Base-by-base conservation (phyloP, 2,888 invertebrate genomes). In the Clitarchus hookeri region DNA sequence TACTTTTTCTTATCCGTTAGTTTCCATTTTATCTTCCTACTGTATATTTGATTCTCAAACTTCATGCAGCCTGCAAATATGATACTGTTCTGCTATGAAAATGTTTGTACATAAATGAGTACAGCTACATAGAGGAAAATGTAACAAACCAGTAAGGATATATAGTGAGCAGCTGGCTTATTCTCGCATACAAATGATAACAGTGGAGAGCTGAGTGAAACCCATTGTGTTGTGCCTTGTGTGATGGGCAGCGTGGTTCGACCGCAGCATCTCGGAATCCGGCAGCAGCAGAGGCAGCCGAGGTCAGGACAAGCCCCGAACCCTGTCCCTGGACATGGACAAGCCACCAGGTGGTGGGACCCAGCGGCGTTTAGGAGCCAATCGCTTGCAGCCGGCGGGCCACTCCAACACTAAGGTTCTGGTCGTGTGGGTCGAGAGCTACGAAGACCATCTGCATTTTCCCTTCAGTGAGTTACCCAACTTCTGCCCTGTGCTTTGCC, bases 341-440 rank as follows among this genome's bases (percentile, higher is more conserved):
- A 94, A 94, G 89, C 95, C 94, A 88, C 92, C 90, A 88, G 92
- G 92, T 87, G 93, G 93, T 89, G 94, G 90, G 90, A 86, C 87
- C 19, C 86, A 88, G 80, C 92, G 94, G 87, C 92, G 94, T 88
- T 91, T 93, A 0, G 92, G 92, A 23, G 92, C 92, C 25, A 27
- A 82, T n/a, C 93, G 94, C 88, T 94, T 93, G 85, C 90, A 92
- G n/a, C 91, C 94, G 87, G 93, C 94, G 0, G 93, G 93, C 85
- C 93, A 94, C 83, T 93, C 93, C 86, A 93, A 94, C 86, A 94
- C 96, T 0, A 97, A 97, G 91, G 96, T 98, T 87, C 95, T 98
- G 91, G 95, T 99, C 6, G 96, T 98, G 78, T 99, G 99, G 99
- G 91, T 99, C 86, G 99, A 99, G 91, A 97, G 97, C 90, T 96